These are phyloP conservation scores for Phalacrocorax pelagicus DNA, from an alignment of 2,113 vertebrate species.

Conservation along the genomic window DNA sequence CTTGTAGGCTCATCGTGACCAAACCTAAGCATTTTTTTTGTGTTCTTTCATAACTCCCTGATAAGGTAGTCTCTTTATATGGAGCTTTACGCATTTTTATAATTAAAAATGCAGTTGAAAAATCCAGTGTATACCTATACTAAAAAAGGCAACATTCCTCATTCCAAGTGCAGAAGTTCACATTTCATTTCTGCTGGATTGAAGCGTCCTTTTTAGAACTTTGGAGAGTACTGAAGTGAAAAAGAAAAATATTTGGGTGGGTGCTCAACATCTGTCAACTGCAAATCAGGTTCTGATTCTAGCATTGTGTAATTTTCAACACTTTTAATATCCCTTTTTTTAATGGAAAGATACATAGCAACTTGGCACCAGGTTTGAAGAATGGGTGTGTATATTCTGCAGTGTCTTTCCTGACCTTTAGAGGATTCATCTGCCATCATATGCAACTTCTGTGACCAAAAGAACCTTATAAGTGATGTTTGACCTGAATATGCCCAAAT, in stretches of 20 bases:
- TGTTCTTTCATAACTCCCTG: not conserved
- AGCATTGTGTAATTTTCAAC: not conserved
- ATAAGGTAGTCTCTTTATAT: not conserved
- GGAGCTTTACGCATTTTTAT: not conserved
- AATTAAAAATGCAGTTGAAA: not conserved
- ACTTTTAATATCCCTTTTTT: not conserved
- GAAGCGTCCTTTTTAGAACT: not conserved
- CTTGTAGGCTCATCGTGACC: not conserved
- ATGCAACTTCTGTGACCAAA: not conserved
- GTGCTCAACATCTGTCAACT: not conserved
- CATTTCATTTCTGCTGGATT: not conserved
- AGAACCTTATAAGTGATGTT: not conserved
- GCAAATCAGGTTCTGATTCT: not conserved
- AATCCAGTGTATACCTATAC: not conserved
- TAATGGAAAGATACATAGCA: not conserved
- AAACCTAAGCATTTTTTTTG: not conserved
- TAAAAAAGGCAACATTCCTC: conserved; percentile 27
- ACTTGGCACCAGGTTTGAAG: not conserved
- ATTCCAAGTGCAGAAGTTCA: not conserved
- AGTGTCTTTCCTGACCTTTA: conserved; percentile 2
- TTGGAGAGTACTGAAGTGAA: not conserved
- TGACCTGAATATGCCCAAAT: not conserved
- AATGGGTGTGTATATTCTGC: not conserved
- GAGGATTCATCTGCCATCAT: not conserved
- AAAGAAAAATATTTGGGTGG: not conserved